These are phyloP conservation scores for Zhuqinia jingwanae DNA, from an alignment of 2,888 invertebrate species.

Conservation along the genomic window DNA sequence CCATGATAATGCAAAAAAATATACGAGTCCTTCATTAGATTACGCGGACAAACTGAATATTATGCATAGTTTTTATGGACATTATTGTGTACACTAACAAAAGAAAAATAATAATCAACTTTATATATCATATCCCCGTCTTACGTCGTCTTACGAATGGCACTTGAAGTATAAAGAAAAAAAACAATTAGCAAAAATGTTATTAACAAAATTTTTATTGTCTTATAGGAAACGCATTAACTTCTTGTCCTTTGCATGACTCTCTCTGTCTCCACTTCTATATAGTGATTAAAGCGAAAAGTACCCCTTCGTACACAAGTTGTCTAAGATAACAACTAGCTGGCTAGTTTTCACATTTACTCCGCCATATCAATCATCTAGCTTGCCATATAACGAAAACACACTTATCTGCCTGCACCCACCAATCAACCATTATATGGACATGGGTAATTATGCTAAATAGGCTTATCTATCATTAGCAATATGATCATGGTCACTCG, in stretches of 20 bases:
- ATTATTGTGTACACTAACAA: conserved; percentile 2
- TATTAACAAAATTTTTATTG: conserved; percentile 32
- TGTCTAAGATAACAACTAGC: background rate
- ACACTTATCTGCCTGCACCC: background rate
- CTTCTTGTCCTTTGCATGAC: background rate
- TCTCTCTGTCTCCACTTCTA: background rate
- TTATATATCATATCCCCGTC: background rate
- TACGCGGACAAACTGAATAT: background rate
- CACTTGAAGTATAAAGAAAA: conserved; percentile 1
- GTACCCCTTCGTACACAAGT: background rate
- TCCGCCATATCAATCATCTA: no score
- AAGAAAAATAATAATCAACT: conserved; percentile 13
- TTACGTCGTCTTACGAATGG: background rate
- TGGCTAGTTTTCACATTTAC: background rate
- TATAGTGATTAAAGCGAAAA: background rate
- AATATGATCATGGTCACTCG: conserved; percentile 52
- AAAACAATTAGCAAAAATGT: conserved; percentile 39
- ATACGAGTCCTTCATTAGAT: conserved; percentile 4
- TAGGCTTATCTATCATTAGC: conserved; percentile 45
- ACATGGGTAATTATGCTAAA: conserved; percentile 12
- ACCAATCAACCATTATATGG: conserved; percentile 26
- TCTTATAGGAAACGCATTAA: conserved; percentile 1
- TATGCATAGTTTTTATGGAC: background rate
- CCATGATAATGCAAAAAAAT: background rate
- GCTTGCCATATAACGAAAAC: no score